Conservation (phyloP, 1,140 invertebrate species). For the Octopus sinensis region DNA sequence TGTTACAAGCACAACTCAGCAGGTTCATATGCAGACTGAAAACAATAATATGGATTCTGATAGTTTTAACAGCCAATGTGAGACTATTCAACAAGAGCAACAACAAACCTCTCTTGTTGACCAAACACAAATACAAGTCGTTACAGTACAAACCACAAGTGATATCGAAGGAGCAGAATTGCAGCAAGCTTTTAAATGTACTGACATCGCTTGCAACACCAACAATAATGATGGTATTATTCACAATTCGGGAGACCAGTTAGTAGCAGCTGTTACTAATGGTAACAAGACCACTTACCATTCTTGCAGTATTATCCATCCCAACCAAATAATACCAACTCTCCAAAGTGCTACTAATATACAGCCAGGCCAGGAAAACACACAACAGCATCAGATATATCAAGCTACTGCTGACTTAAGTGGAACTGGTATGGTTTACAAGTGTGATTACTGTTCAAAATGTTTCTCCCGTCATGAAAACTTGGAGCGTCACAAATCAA, state of each 20-base stretch:
- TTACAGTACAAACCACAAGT: neutral
- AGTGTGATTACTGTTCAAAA: conserved; percentile 22
- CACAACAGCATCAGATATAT: neutral
- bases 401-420: neutral
- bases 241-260: neutral
- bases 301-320: neutral
- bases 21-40: neutral
- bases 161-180: neutral
- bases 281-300: neutral
- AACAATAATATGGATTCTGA: neutral
- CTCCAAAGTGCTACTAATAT: conserved; percentile 11
- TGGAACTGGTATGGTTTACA: neutral
- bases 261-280: neutral
- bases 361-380: neutral
- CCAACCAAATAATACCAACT: neutral
- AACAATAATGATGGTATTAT: neutral
- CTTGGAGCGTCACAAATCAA: conserved; percentile 76
- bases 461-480: conserved; percentile 21
- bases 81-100: neutral
- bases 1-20: neutral
- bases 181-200: conserved; percentile 4
- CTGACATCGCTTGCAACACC: neutral
- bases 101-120: neutral
- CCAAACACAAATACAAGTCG: neutral
- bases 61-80: neutral